Conservation (phyloP, 2,797 vertebrate genomes). For the Danio aesculapii region DNA sequence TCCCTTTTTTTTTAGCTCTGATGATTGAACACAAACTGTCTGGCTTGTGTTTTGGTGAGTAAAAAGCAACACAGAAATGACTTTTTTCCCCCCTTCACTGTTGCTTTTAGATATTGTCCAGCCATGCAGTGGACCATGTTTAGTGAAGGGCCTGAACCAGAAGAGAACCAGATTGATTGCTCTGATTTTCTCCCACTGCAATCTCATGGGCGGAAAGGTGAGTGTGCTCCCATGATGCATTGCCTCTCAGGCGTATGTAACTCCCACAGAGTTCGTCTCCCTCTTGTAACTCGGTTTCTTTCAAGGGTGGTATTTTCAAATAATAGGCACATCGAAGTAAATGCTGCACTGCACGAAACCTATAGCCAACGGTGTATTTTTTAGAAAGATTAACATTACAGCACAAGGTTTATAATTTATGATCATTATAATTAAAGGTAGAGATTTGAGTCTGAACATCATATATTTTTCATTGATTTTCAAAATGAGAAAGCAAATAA, state of each 20-base stretch:
- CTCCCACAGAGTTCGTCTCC: conserved; percentile 3
- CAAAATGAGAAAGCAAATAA: no score
- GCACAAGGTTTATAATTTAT: background rate
- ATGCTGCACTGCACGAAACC: background rate
- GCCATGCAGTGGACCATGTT: conserved; percentile 30
- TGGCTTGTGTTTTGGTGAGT: background rate
- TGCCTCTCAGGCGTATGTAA: background rate
- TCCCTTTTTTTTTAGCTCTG: background rate
- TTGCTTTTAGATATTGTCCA: conserved; percentile 22
- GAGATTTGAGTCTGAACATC: no score
- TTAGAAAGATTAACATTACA: background rate
- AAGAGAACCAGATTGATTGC: conserved; percentile 29
- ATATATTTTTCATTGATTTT: no score
- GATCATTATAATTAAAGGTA: no score
- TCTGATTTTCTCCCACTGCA: conserved; percentile 21
- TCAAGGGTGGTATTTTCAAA: conserved; percentile 7
- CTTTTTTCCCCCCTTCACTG: conserved; percentile 6
- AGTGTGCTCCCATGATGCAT: conserved; percentile 37
- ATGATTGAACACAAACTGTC: conserved; percentile 19
- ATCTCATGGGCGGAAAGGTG: conserved; percentile 39
- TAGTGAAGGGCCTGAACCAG: conserved; percentile 18
- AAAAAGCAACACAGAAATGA: conserved; percentile 14
- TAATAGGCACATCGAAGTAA: background rate
- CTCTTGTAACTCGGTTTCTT: background rate
- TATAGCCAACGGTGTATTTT: background rate